Conservation (phyloP, 2,888 invertebrate genomes). For the Chymomyza fuscimana region DNA sequence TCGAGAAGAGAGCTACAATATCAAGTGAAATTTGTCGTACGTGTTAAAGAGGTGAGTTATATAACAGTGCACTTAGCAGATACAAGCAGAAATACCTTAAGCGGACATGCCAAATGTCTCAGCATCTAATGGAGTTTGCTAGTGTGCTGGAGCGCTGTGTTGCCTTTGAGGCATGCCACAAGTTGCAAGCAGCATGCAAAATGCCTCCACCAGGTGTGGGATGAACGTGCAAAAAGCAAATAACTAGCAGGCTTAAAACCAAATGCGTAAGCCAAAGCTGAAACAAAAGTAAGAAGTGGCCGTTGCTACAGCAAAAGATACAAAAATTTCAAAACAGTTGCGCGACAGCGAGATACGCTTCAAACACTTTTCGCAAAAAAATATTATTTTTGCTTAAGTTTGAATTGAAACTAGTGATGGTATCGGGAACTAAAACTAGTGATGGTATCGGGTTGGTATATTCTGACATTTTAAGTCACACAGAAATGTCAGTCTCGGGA, state of each 20-base stretch:
- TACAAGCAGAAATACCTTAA: background rate
- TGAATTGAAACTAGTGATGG: no score
- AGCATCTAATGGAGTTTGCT: constrained; percentile 35
- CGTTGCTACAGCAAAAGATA: no score
- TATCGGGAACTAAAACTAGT: no score
- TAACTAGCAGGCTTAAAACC: constrained; percentile 11
- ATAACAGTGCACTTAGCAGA: constrained; percentile 27
- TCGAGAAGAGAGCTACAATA: constrained; percentile 27
- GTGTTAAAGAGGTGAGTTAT: constrained; percentile 60
- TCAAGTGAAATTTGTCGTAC: constrained; percentile 54
- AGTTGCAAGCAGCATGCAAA: constrained; percentile 46
- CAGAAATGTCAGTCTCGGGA: no score
- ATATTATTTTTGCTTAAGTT: no score
- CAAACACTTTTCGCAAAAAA: no score
- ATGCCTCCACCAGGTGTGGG: constrained; percentile 2
- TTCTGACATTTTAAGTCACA: no score
- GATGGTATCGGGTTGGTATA: no score
- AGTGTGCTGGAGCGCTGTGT: background rate
- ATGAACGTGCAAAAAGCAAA: constrained; percentile 10
- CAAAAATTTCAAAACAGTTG: no score
- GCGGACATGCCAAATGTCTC: constrained; percentile 26
- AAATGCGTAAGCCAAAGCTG: background rate
- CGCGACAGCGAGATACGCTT: no score
- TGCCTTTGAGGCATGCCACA: constrained; percentile 68
- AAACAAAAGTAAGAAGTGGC: background rate